Percentiles rank a stretch among this genome's conserved stretches.
These are phyloP conservation scores for Scelioninae gen. 2 DNA, from an alignment of 2,888 invertebrate genomes.

Conservation along the genomic window DNA sequence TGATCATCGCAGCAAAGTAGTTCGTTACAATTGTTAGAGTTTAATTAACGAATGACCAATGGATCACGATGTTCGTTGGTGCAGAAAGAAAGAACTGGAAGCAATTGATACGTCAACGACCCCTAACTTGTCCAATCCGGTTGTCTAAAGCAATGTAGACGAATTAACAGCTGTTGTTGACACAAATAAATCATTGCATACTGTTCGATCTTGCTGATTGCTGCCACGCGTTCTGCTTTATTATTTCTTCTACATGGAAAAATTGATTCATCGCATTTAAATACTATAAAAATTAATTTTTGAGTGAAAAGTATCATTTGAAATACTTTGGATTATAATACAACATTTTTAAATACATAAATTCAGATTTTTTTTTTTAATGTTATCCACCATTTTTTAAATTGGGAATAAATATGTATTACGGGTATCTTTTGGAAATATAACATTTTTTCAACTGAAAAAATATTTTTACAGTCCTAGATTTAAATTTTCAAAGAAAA, in stretches of 20 bases:
- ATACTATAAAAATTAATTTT: no score
- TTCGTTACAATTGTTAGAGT: conserved; percentile 29
- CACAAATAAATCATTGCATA: conserved; percentile 45
- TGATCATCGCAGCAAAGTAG: neutral
- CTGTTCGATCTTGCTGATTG: conserved; percentile 19
- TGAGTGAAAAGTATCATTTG: no score
- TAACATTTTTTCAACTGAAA: no score
- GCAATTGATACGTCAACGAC: conserved; percentile 52
- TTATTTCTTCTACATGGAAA: neutral
- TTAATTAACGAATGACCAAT: conserved; percentile 31
- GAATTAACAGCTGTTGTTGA: conserved; percentile 44
- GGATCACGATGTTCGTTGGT: conserved; percentile 28
- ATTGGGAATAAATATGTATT: no score
- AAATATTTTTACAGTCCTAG: no score
- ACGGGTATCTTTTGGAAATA: no score
- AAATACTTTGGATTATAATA: no score
- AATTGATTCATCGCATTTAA: no score
- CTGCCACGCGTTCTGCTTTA: conserved; percentile 14
- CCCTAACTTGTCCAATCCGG: conserved; percentile 35
- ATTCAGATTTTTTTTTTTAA: no score
- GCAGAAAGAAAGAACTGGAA: conserved; percentile 35
- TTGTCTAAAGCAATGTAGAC: conserved; percentile 29
- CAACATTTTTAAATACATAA: no score
- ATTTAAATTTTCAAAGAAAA: no score
- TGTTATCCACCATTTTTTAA: no score